Evolutionary conservation across 2,888 invertebrate species (phyloP).

Genomic region (Biston stratarius): DNA sequence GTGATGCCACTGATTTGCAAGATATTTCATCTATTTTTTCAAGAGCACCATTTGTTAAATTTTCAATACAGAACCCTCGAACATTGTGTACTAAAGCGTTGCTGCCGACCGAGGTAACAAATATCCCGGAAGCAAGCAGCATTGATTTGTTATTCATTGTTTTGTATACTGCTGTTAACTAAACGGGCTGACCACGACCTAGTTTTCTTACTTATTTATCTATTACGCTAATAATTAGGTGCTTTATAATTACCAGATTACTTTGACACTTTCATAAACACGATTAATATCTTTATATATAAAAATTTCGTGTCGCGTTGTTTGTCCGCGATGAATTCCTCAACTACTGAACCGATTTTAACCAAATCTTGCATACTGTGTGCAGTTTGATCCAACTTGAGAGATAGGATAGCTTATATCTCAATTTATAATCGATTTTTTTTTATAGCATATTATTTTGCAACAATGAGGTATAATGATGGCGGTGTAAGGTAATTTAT

Average conservation of each 20-base stretch:
- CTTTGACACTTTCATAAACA: not conserved
- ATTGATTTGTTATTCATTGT: constrained; percentile 58
- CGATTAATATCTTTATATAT: not conserved
- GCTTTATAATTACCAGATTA: not conserved
- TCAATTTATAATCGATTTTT: too few species aligned
- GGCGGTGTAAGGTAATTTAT: too few species aligned
- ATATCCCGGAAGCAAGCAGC: constrained; percentile 59
- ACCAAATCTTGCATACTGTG: too few species aligned
- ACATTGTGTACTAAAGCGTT: not conserved
- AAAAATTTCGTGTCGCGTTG: too few species aligned
- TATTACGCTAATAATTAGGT: not conserved
- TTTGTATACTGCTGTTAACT: constrained; percentile 45
- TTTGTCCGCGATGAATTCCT: too few species aligned
- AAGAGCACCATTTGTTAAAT: not conserved
- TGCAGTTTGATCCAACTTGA: too few species aligned
- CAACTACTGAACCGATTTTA: too few species aligned
- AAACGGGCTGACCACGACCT: not conserved
- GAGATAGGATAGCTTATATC: too few species aligned
- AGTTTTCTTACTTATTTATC: not conserved
- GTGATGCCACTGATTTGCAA: too few species aligned
- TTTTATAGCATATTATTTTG: too few species aligned
- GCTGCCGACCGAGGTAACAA: constrained; percentile 52
- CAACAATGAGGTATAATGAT: too few species aligned
- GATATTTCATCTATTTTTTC: not conserved
- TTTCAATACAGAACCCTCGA: constrained; percentile 45